Evolutionary conservation across 2,888 invertebrate species (phyloP).

Genomic region (Mallateleia sp.): DNA sequence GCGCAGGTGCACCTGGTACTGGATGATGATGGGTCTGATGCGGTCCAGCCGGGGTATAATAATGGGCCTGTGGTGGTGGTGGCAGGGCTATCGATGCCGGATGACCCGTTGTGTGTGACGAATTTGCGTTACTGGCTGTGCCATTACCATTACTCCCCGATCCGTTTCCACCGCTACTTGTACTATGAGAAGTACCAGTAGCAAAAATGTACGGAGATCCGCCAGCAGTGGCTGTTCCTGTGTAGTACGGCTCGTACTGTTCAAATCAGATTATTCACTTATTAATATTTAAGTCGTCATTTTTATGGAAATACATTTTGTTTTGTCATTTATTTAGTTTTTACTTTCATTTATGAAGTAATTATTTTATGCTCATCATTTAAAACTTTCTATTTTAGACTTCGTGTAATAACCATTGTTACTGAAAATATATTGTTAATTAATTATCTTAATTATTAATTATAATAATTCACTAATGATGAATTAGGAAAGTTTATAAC

Average conservation of each 20-base stretch:
- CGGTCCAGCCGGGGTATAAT: conserved; percentile 84
- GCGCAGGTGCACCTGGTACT: conserved; percentile 84
- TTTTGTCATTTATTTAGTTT: too few relatives aligned
- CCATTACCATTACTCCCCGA: conserved; percentile 83
- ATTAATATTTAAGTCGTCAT: too few relatives aligned
- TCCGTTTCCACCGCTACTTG: conserved; percentile 82
- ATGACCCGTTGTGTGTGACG: conserved; percentile 82
- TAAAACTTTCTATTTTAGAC: too few relatives aligned
- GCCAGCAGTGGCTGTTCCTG: conserved; percentile 88
- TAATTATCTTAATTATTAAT: too few relatives aligned
- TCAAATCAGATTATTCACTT: conserved; percentile 71
- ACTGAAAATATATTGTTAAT: too few relatives aligned
- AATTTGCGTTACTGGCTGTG: conserved; percentile 84
- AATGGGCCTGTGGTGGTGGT: conserved; percentile 83
- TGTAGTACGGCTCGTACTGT: conserved; percentile 89
- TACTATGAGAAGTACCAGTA: conserved; percentile 88
- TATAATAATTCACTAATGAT: too few relatives aligned
- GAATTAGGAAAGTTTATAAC: too few relatives aligned
- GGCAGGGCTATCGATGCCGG: conserved; percentile 82
- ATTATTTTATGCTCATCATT: too few relatives aligned
- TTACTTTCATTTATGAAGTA: too few relatives aligned
- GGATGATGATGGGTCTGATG: conserved; percentile 84
- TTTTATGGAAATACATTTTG: too few relatives aligned
- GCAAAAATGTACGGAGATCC: conserved; percentile 90
- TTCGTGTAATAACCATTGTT: too few relatives aligned